These are phyloP conservation scores for Cybosia mesomella DNA, from an alignment of 2,888 invertebrate genomes.

Conservation along the genomic window DNA sequence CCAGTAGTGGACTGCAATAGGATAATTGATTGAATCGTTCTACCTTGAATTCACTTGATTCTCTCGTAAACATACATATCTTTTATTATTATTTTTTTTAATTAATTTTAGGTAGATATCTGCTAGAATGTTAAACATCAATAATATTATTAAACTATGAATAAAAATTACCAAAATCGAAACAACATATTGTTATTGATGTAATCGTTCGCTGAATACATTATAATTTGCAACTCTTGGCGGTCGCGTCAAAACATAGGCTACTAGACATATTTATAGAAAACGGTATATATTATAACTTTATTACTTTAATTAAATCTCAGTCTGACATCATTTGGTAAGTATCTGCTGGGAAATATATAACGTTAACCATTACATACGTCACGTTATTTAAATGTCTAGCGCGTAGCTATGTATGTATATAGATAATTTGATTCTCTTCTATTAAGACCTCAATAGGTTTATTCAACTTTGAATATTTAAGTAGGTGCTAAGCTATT, in stretches of 20 bases:
- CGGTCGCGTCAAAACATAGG: neutral
- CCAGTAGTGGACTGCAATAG: too few species aligned
- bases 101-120: too few species aligned
- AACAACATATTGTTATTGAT: neutral
- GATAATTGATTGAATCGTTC: too few species aligned
- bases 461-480: constrained; percentile 56
- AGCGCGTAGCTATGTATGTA: constrained; percentile 18
- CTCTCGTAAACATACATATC: too few species aligned
- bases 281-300: neutral
- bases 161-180: too few species aligned
- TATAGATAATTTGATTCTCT: constrained; percentile 37
- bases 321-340: neutral
- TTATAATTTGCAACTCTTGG: neutral
- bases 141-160: too few species aligned
- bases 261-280: neutral
- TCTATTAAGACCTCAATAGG: constrained; percentile 50
- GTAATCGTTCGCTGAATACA: neutral
- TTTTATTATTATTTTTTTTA: too few species aligned
- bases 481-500: constrained; percentile 53
- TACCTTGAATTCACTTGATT: too few species aligned
- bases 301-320: neutral
- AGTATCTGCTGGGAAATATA: constrained; percentile 5
- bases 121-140: too few species aligned
- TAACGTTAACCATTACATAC: constrained; percentile 24
- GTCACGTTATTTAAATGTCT: constrained; percentile 29